Conservation (phyloP, 2,888 invertebrate genomes). For the Periphyllus acericola region DNA sequence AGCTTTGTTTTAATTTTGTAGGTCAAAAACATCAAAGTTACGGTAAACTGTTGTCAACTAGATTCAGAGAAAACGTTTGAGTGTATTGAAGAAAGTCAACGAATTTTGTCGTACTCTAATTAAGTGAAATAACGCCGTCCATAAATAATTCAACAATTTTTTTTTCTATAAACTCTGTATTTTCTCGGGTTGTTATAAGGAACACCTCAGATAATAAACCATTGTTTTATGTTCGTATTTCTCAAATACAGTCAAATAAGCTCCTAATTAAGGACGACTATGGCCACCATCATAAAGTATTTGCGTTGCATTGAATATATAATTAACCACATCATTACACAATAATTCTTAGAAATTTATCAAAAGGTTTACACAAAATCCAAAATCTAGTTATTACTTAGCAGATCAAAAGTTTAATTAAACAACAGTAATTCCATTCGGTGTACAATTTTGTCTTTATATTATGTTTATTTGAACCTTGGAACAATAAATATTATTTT, state of each 20-base stretch:
- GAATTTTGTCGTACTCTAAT: background rate
- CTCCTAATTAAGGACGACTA: background rate
- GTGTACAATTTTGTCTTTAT: background rate
- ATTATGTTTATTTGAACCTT: background rate
- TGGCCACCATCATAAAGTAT: background rate
- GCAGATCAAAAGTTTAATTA: background rate
- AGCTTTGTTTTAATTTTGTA: too few relatives aligned
- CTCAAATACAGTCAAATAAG: background rate
- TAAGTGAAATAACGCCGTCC: background rate
- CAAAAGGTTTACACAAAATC: background rate
- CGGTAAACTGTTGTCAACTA: background rate
- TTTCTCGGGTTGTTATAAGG: background rate
- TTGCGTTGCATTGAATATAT: slow-evolving; percentile 4
- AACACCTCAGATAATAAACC: background rate
- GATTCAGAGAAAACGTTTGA: background rate
- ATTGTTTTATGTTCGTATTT: background rate
- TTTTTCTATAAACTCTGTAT: background rate
- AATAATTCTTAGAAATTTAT: background rate
- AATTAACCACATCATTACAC: slow-evolving; percentile 20
- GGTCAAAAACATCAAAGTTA: too few relatives aligned
- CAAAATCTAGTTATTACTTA: background rate
- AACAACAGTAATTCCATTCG: background rate
- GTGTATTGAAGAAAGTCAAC: background rate
- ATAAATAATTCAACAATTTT: background rate
- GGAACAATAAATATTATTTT: background rate